Percentiles rank a stretch among this genome's conserved stretches.
These are phyloP conservation scores for Trinorchestia longiramus DNA, from an alignment of 1,140 invertebrate genomes.

Conservation along the genomic window DNA sequence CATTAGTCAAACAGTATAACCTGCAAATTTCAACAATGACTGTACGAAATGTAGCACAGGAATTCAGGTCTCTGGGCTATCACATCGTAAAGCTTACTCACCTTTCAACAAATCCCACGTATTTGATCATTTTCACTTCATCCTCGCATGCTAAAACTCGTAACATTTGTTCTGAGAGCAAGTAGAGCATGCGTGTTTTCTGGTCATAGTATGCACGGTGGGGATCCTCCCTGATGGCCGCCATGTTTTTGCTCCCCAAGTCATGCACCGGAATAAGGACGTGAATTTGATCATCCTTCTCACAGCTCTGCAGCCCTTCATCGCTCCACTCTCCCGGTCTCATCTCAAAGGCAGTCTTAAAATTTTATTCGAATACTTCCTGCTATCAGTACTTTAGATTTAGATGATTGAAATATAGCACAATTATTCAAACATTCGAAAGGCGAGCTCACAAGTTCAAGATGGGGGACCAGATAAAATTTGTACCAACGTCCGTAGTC, in stretches of 20 bases:
- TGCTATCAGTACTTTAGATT: neutral
- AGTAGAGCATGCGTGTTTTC: neutral
- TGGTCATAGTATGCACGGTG: neutral
- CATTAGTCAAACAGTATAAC: too few relatives aligned
- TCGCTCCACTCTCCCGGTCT: neutral
- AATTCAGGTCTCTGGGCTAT: too few relatives aligned
- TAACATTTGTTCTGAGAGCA: neutral
- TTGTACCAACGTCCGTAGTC: neutral
- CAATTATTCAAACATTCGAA: neutral
- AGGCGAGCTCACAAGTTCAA: neutral
- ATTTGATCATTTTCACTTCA: neutral
- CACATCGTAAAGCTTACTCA: neutral
- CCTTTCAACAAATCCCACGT: neutral
- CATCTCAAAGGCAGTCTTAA: neutral
- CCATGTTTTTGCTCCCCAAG: neutral
- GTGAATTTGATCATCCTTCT: neutral
- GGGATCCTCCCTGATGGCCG: neutral
- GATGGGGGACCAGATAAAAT: neutral
- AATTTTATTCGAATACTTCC: neutral
- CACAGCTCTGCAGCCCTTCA: neutral
- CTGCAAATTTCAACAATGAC: too few relatives aligned
- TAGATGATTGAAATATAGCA: neutral
- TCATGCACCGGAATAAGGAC: neutral
- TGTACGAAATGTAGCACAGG: too few relatives aligned
- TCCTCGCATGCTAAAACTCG: neutral